These are phyloP conservation scores for Tenthredo amoena DNA, from an alignment of 2,888 invertebrate genomes.

Conservation along the genomic window DNA sequence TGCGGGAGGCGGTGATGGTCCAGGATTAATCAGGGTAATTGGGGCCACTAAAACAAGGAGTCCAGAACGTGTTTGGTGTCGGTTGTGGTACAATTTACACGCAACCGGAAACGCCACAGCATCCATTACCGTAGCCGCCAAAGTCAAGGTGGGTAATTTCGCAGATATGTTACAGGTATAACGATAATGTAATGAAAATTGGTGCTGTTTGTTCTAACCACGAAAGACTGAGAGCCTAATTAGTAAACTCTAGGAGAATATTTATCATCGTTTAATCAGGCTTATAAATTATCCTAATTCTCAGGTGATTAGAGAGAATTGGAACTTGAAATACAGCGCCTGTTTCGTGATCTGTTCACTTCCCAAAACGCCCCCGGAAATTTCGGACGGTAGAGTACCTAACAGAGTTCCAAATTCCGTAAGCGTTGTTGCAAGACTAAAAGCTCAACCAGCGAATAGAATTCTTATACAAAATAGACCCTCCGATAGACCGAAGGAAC, in stretches of 20 bases:
- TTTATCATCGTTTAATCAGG: not conserved
- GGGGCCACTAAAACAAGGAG: slow-evolving; percentile 94
- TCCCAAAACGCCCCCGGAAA: slow-evolving; percentile 81
- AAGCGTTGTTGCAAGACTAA: slow-evolving; percentile 84
- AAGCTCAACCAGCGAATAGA: slow-evolving; percentile 83
- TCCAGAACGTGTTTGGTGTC: slow-evolving; percentile 90
- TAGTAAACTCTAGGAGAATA: not conserved
- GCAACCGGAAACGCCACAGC: slow-evolving; percentile 72
- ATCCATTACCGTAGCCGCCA: slow-evolving; percentile 86
- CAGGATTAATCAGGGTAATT: slow-evolving; percentile 87
- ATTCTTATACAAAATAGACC: slow-evolving; percentile 82
- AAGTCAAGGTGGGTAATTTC: slow-evolving; percentile 83
- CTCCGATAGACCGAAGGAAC: slow-evolving; percentile 79
- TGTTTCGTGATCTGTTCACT: slow-evolving; percentile 92
- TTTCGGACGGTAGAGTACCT: slow-evolving; percentile 83
- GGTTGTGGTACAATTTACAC: slow-evolving; percentile 85
- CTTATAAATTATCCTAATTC: slow-evolving; percentile 27
- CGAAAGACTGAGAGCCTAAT: not conserved
- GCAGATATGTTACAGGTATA: not conserved
- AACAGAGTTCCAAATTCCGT: slow-evolving; percentile 84
- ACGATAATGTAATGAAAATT: not conserved
- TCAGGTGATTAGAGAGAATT: slow-evolving; percentile 93
- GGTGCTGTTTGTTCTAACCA: not conserved
- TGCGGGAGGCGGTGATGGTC: slow-evolving; percentile 72
- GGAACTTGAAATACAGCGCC: slow-evolving; percentile 96